Base-by-base conservation (phyloP, 2,888 invertebrate species). In the Idaea aversata region DNA sequence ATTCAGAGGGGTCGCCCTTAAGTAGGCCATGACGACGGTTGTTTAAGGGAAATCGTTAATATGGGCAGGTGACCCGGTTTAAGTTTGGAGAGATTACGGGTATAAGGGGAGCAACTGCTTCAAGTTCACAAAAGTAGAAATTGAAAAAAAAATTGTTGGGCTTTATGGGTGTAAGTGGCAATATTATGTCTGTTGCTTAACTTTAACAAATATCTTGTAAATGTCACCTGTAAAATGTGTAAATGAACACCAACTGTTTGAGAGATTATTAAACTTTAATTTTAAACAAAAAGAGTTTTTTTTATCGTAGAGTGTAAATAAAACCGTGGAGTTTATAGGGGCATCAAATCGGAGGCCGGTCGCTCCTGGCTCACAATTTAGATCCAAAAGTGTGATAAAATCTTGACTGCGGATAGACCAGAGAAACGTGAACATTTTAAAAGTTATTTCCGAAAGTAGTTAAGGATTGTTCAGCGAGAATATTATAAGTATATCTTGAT, bases 1-100 rank as follows among this genome's bases (percentile, higher is more conserved):
- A 59, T 59, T 59, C 34, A 59, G 59, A 34, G 34, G 25, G 59
- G 59, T 59, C 16, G 5, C 59, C 59, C 59, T 59, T 15, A 47
- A n/a, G 25, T 59, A 34, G 59, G 59, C 47, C 47, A 47, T 47
- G 47, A 47, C 47, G 47, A 47, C 47, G 47, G 47, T 47, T 47
- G 47, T 47, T 47, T 10, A 47, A 47, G 47, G 47, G 47, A 47
- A 47, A 47, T 47, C 47, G 47, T 47, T 47, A 47, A 47, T 47
- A 47, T 13, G 47, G 47, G 47, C 47, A 47, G 47, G 47, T 47
- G 47, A 47, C 47, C 47, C 47, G 47, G 47, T 47, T 47, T 13
- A 47, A 47, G 47, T 47, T 47, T 25, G 25, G 25, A 47, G 47
- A 47, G 47, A 47, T 47, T 47, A 47, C 47, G 47, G 10, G 6